Base-by-base conservation (phyloP, 2,888 invertebrate species). In the Eurytoma californica region DNA sequence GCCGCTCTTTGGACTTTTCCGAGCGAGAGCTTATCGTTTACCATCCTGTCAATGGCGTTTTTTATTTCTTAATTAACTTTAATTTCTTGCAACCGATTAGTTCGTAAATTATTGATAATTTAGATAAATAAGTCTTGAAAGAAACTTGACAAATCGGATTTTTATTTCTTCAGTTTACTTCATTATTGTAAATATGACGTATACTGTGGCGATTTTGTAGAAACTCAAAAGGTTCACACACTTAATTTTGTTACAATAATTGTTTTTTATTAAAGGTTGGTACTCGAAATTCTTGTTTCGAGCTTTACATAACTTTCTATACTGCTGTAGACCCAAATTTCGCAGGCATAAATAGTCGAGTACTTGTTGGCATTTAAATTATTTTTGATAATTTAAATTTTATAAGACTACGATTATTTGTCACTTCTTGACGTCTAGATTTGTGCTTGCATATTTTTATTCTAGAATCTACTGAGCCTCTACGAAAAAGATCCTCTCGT, bases 261-360 rank as follows among this genome's bases (percentile, higher is more conserved):
- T 72, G 16, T 20, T 79, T 69, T 55, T 66, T 77, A 67, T 51
- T 72, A 80, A 16, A 72, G 24, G 80, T 80, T 82, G 76, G 80
- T 82, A 80, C 80, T 82, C 78, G 82, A 82, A 78, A 78, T 30
- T 13, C 58, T 20, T 3, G 69, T 82, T 82, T 82, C 80, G 78
- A 80, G 82, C 69, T 65, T 68, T 82, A 82, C 80, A 78, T 80
- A 82, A 82, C 80, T 80, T 76, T 78, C 51, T 53, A 3, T 58
- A 69, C 30, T 9, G 30, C 0, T 55, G 51, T 55, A 73, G 24
- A 51, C 24, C 13, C 14, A 70, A 66, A 20, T 57, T 63, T 57
- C 30, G 14, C 28, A 3, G 65, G 20, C 24, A 49, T 63, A 61
- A 77, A 70, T 66, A 74, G 58, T 80, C 61, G 47, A 39, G 58